Percentiles rank a stretch among this genome's conserved stretches.
Conservation (phyloP, 2,888 invertebrate species). For the Idaea straminata region DNA sequence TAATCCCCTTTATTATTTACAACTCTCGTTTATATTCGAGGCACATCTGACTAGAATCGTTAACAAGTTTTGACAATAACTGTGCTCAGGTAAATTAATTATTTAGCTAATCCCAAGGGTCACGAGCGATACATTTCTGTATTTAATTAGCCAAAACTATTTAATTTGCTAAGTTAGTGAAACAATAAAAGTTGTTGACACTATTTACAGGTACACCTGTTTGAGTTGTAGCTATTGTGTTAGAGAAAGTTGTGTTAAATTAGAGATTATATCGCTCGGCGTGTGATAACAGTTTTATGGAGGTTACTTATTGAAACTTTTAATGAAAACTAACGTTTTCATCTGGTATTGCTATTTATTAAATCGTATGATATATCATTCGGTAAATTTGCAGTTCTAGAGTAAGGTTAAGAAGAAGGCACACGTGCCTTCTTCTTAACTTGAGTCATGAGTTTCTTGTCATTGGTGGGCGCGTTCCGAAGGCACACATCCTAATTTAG, state of each 20-base stretch:
- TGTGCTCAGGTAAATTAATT: conserved; percentile 17
- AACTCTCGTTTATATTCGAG: not conserved
- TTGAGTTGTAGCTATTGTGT: conserved; percentile 18
- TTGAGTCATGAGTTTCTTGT: no score
- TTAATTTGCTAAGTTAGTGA: conserved; percentile 21
- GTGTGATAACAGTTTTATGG: not conserved
- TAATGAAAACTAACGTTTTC: not conserved
- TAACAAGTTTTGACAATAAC: conserved; percentile 13
- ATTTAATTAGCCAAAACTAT: conserved; percentile 21
- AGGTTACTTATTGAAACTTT: not conserved
- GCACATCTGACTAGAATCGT: conserved; percentile 9
- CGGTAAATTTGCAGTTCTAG: no score
- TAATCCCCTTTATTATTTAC: not conserved
- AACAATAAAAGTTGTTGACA: conserved; percentile 25
- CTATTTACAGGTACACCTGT: conserved; percentile 18
- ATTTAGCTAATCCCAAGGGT: conserved; percentile 19
- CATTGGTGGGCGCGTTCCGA: no score
- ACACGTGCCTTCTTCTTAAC: no score
- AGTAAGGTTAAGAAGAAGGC: no score
- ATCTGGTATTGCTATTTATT: not conserved
- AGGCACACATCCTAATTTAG: no score
- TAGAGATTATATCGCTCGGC: not conserved
- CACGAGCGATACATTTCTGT: conserved; percentile 17
- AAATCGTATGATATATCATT: not conserved
- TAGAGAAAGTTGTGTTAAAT: conserved; percentile 5